phyloP scores from a whole-genome alignment of 2,113 vertebrate genomes.

The Corydoras sp. region DNA sequence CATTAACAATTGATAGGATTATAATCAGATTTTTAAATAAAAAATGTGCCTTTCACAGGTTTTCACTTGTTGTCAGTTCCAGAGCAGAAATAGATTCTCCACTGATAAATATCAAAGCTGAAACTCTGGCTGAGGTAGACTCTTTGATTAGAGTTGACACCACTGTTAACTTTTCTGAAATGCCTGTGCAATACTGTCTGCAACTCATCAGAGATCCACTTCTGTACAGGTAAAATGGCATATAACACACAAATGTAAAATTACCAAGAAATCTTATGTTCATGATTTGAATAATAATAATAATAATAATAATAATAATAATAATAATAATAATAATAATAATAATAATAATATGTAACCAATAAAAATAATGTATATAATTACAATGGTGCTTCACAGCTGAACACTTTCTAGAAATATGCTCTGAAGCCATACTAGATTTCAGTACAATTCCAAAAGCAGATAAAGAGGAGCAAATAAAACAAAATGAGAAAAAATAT shows the following conservation, averaged over 20 bases:
- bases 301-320: no score
- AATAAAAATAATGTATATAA: no score
- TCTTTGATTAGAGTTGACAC: constrained; percentile 26
- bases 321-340: no score
- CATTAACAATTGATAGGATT: neutral
- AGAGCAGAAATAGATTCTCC: constrained; percentile 9
- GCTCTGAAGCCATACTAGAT: no score
- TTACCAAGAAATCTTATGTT: no score
- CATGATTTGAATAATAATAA: no score
- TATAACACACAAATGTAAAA: neutral
- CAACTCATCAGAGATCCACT: constrained; percentile 33
- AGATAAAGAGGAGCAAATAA: no score
- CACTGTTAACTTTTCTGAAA: constrained; percentile 26
- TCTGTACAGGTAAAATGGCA: constrained; percentile 17
- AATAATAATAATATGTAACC: no score
- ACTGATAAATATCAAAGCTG: constrained; percentile 13
- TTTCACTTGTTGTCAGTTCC: constrained; percentile 25
- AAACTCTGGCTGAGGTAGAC: constrained; percentile 22
- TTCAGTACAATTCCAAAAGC: no score
- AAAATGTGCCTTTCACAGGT: constrained; percentile 1
- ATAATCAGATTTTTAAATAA: neutral
- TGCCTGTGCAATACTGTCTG: constrained; percentile 28
- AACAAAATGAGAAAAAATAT: no score
- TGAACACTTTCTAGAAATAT: no score
- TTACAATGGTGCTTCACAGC: no score